Evolutionary conservation across 2,888 invertebrate genomes (phyloP), one percentile per base, ranked within the genome.

Genomic region (Philopedon plagiatum): DNA sequence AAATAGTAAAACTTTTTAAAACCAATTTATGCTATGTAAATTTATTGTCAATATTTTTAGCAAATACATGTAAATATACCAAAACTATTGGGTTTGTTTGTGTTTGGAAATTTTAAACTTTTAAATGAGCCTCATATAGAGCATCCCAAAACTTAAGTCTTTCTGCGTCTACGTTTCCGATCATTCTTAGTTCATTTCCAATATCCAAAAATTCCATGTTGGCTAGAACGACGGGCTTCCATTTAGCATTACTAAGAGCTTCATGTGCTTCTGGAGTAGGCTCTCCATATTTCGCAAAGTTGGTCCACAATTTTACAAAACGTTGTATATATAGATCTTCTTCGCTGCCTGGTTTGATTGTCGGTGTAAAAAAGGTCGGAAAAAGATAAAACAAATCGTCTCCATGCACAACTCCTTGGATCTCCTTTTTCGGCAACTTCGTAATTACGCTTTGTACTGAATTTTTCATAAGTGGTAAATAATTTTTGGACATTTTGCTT

Each of bases 261-360:
- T 77, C 73, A 56, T 82, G 64, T 9, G 34, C 13, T 54, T 79
- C 73, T 1, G 81, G 79, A 13, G 81, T 82, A 11, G 83, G 83
- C 61, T 81, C 76, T 5, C 82, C 82, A 57, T 61, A 75, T 76
- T 76, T 80, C 5, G 83, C 83, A 75, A 84, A 84, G 76, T 82
- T 83, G 1, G 83, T 81, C 84, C 84, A 84, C 56, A 83, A 51
- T 75, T 81, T 82, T 0, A 82, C 78, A 64, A 83, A 80, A 71
- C 80, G 77, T 54, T 80, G 76, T 19, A 83, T 79, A 34, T 78
- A 76, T 37, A 70, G 69, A 13, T 83, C 82, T 68, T 83, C 83
- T 5, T 71, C 61, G 44, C 80, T 80, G 0, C 76, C 79, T 19
- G 37, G 46, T 13, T 71, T 54, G 18, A 80, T 75, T 39, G 73